These are phyloP conservation scores for Ctenicera cuprea DNA, from an alignment of 2,888 invertebrate genomes.

Conservation along the genomic window DNA sequence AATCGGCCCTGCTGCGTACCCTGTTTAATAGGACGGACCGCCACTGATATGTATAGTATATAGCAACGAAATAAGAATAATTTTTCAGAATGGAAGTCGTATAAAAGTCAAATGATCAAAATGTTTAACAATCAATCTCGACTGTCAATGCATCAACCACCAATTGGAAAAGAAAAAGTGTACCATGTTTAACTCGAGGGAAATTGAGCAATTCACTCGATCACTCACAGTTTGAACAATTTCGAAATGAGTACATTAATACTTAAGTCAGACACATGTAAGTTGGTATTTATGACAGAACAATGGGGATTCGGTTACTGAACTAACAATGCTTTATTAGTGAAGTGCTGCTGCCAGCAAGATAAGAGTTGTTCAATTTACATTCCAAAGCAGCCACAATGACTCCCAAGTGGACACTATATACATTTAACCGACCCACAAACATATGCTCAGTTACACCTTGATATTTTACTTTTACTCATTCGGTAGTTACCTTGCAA, in stretches of 20 bases:
- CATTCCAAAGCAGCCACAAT: slow-evolving; percentile 70
- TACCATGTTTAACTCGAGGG: neutral
- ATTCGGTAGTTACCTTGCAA: slow-evolving; percentile 16
- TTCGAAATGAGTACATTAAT: slow-evolving; percentile 49
- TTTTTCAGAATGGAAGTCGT: no score
- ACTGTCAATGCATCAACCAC: no score
- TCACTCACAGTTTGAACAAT: slow-evolving; percentile 20
- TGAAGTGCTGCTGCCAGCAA: slow-evolving; percentile 69
- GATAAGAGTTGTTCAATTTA: slow-evolving; percentile 72
- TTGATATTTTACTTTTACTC: slow-evolving; percentile 44
- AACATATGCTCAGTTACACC: slow-evolving; percentile 61
- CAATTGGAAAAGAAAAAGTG: no score
- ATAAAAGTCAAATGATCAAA: no score
- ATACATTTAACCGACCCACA: slow-evolving; percentile 67
- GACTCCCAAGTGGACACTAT: slow-evolving; percentile 68
- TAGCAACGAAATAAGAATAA: no score
- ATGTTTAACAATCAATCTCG: no score
- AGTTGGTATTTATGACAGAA: slow-evolving; percentile 65
- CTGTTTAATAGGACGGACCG: no score
- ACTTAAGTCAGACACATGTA: slow-evolving; percentile 61
- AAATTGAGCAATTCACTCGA: slow-evolving; percentile 33
- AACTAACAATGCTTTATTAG: slow-evolving; percentile 71
- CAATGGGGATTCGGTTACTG: slow-evolving; percentile 70
- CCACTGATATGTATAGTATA: no score
- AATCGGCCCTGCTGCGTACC: no score